Evolutionary conservation across 2,888 invertebrate genomes (phyloP).

Genomic region (Apomyelois bistriatella): DNA sequence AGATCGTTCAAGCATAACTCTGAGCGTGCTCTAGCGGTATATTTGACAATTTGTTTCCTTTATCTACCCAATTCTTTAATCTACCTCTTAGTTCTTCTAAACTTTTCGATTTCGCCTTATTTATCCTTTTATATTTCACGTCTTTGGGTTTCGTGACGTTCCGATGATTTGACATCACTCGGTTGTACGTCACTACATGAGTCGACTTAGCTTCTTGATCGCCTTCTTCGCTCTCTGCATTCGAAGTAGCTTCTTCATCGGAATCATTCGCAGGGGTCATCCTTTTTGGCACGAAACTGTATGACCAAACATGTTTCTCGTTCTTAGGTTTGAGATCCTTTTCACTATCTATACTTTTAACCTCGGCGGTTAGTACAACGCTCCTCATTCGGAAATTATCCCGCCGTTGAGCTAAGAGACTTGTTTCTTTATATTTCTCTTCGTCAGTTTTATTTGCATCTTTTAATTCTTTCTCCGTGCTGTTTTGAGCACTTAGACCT

Average conservation of each 20-base stretch:
- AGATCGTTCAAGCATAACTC: slow-evolving; percentile 76
- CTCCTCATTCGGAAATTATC: slow-evolving; percentile 74
- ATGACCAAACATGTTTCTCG: slow-evolving; percentile 65
- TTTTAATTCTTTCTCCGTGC: slow-evolving; percentile 70
- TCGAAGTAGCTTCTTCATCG: slow-evolving; percentile 66
- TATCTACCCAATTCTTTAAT: slow-evolving; percentile 92
- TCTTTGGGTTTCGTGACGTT: slow-evolving; percentile 95
- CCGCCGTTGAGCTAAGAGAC: slow-evolving; percentile 67
- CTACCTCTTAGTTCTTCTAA: slow-evolving; percentile 90
- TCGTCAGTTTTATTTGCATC: slow-evolving; percentile 71
- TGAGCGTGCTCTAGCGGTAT: slow-evolving; percentile 85
- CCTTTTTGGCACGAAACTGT: slow-evolving; percentile 74
- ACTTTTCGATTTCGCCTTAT: slow-evolving; percentile 94
- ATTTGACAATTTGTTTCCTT: slow-evolving; percentile 84
- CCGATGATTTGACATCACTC: slow-evolving; percentile 94
- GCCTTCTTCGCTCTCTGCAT: slow-evolving; percentile 63
- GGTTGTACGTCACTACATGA: slow-evolving; percentile 88
- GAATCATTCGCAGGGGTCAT: slow-evolving; percentile 67
- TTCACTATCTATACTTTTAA: slow-evolving; percentile 66
- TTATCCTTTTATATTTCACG: slow-evolving; percentile 94
- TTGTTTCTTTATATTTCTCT: slow-evolving; percentile 78
- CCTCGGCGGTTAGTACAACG: slow-evolving; percentile 65
- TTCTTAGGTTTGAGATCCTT: slow-evolving; percentile 56
- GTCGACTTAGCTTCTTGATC: slow-evolving; percentile 61
- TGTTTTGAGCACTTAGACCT: slow-evolving; percentile 71